A percentile compares a stretch with the other conserved stretches of the same genome.
phyloP scores from a whole-genome alignment of 2,888 invertebrate genomes.

The Agrotis ipsilon region DNA sequence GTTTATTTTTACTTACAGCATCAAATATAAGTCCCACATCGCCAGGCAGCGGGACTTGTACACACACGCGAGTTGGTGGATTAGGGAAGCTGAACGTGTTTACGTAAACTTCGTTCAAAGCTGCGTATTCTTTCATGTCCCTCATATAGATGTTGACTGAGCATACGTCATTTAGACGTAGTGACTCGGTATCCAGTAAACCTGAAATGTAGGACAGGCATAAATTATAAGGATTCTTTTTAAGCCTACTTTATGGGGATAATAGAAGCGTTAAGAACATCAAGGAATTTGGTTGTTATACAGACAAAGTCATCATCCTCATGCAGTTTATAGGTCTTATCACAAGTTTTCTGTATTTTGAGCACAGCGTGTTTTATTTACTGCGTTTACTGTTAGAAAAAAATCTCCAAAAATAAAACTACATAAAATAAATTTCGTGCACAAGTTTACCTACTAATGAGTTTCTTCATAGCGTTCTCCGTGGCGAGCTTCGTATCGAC shows the following conservation, averaged over 20 bases:
- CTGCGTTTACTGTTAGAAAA: too few relatives aligned
- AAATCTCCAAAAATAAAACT: conserved; percentile 32
- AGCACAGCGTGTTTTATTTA: too few relatives aligned
- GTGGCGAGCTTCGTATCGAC: conserved; percentile 92
- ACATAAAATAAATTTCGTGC: conserved; percentile 75
- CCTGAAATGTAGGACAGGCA: conserved; percentile 80
- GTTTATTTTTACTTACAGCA: conserved; percentile 89
- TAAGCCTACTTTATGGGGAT: background rate
- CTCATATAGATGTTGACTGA: conserved; percentile 96
- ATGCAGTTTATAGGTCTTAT: too few relatives aligned
- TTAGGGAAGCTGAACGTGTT: conserved; percentile 94
- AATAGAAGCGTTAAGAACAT: background rate
- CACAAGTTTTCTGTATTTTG: too few relatives aligned
- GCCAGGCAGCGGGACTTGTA: conserved; percentile 94
- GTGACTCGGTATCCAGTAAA: conserved; percentile 86
- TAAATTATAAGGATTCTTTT: conserved; percentile 38
- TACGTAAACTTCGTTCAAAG: conserved; percentile 95
- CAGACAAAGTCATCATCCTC: too few relatives aligned
- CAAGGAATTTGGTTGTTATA: too few relatives aligned
- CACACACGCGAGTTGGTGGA: conserved; percentile 97
- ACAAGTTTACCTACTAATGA: conserved; percentile 95
- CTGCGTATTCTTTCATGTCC: conserved; percentile 95
- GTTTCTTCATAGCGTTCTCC: conserved; percentile 93
- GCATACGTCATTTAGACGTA: conserved; percentile 93
- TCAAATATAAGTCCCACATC: conserved; percentile 95